Percentiles rank a stretch among this genome's conserved stretches.
These are phyloP conservation scores for Rhizomys pruinosus DNA, from an alignment of 2,113 vertebrate species.

Conservation along the genomic window DNA sequence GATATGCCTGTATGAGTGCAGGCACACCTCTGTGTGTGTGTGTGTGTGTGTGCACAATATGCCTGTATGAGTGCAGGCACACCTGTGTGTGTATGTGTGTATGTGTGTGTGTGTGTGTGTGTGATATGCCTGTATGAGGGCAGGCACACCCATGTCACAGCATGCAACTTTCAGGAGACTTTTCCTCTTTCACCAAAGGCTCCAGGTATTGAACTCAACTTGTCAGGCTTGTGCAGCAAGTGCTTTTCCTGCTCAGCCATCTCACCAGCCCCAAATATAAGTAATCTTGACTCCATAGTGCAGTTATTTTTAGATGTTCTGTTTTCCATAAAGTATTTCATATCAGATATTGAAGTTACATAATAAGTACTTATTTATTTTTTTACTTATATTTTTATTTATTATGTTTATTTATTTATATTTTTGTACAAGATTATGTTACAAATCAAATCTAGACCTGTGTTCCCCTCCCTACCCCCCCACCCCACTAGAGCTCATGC, in stretches of 20 bases:
- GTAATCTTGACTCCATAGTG: slow-evolving; percentile 82
- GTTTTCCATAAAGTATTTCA: slow-evolving; percentile 88
- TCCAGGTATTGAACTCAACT: neutral
- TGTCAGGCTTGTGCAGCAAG: neutral
- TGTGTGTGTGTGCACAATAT: neutral
- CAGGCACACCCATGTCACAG: neutral
- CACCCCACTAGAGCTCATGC: too few relatives aligned
- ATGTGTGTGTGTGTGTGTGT: neutral
- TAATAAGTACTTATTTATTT: too few relatives aligned
- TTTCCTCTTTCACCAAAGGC: neutral
- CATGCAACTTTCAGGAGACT: neutral
- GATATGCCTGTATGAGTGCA: neutral
- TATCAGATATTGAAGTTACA: slow-evolving; percentile 87
- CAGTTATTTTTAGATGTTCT: slow-evolving; percentile 87
- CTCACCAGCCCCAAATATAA: slow-evolving; percentile 58
- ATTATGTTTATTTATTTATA: too few relatives aligned
- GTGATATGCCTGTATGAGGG: neutral
- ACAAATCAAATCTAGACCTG: too few relatives aligned
- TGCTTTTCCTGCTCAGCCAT: neutral
- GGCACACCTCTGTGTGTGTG: neutral
- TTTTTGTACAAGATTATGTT: too few relatives aligned
- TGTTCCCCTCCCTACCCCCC: too few relatives aligned
- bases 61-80: neutral
- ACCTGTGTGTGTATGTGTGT: neutral
- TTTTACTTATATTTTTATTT: too few relatives aligned